Evolutionary conservation across 2,888 invertebrate genomes (phyloP), one percentile per base, ranked within the genome.

Genomic region (Epistrophella euchroma): DNA sequence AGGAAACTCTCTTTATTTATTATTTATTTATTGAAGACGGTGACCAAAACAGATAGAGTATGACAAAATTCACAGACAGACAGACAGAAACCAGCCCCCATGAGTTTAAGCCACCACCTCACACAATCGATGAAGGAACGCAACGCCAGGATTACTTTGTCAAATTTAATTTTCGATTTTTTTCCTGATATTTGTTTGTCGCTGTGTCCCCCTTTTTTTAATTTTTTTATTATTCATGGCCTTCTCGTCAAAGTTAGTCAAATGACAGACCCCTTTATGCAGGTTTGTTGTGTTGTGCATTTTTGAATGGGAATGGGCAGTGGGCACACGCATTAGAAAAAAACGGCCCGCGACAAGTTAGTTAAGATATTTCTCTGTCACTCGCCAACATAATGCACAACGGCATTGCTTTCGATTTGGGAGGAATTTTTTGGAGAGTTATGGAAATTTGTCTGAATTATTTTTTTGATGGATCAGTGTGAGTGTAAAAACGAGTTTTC

Each of bases 151-250:
- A 32, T 32, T 9, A 32, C 32, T 32, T 32, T 32, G 32, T 32
- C 32, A 5, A 32, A 32, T 32, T 32, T 32, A 32, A 28, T 28
- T 28, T 32, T 32, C 9, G 0, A 9, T 32, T 32, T 32, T 32
- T 32, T 32, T 2, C 28, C 6, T 5, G 4, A 28, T 32, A 32
- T 32, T 6, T 28, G 1, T 1, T 28, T 32, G 35, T 64, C 1
- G 22, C 40, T 35, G 25, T 40, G 25, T 68, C 37, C 45, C 55
- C 56, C 35, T 55, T 75, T 82, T 50, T 70, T 50, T 73, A 77
- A 47, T 81, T 82, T 60, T 77, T 82, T 60, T 77, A 73, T 83
- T 73, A 68, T 83, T 78, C 73, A 78, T 83, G 15, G 40, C 19
- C 40, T 74, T 83, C 78, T 83, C 73, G 45, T 56, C 35, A 9